Conservation (phyloP, 2,797 vertebrate genomes). For the Sciurus carolinensis region DNA sequence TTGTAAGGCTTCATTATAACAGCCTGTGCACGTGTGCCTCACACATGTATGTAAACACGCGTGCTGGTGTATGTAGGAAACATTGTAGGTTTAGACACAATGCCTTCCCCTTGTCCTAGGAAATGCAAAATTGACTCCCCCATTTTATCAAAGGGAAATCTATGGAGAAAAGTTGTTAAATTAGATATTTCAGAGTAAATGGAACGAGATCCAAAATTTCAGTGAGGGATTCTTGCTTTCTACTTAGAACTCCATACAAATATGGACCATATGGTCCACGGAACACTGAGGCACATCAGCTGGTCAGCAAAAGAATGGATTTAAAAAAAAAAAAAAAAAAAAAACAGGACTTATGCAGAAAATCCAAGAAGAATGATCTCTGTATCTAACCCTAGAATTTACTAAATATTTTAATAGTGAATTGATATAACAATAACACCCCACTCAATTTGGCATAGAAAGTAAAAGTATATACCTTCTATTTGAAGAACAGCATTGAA, state of each 20-base stretch:
- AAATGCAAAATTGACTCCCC: not conserved
- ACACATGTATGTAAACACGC: not conserved
- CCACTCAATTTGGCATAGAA: slow-evolving; percentile 49
- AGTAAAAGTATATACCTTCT: slow-evolving; percentile 58
- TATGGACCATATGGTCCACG: not conserved
- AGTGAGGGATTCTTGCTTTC: not conserved
- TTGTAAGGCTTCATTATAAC: not conserved
- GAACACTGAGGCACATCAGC: not conserved
- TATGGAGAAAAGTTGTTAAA: not conserved
- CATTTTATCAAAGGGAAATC: not conserved
- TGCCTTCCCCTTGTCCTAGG: not conserved
- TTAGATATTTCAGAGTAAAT: slow-evolving; percentile 25
- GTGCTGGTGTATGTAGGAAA: not conserved
- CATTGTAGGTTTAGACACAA: not conserved
- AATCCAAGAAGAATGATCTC: not conserved
- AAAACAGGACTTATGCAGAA: not conserved
- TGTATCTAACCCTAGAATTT: not conserved
- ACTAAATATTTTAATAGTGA: slow-evolving; percentile 10
- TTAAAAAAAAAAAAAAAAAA: not conserved
- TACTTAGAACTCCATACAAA: not conserved
- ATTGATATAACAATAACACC: slow-evolving; percentile 21
- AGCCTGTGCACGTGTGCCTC: not conserved
- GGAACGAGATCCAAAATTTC: not conserved
- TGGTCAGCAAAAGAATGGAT: not conserved
- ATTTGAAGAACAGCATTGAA: slow-evolving; percentile 46